phyloP scores from a whole-genome alignment of 2,797 vertebrate species.

The Menidia menidia region DNA sequence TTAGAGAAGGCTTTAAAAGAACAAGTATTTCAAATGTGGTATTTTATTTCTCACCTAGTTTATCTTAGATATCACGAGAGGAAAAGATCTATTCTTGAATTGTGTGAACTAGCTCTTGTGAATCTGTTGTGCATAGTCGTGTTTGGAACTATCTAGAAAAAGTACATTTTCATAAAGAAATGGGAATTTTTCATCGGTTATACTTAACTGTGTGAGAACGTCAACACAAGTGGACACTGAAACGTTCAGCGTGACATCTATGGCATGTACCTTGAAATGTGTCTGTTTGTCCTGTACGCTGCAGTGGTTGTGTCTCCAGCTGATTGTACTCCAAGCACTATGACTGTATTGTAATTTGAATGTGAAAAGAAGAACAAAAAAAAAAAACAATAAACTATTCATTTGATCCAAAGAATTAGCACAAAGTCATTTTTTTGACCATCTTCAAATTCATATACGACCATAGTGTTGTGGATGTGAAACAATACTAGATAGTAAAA shows the following conservation, averaged over 20 bases:
- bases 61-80: conserved; percentile 30
- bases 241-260: conserved; percentile 23
- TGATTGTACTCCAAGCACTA: conserved; percentile 80
- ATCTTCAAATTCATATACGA: conserved; percentile 81
- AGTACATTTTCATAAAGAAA: conserved; percentile 23
- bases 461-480: conserved; percentile 82
- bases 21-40: conserved; percentile 30
- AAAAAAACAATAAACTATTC: conserved; percentile 74
- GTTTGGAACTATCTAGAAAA: conserved; percentile 20
- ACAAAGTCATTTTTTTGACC: conserved; percentile 76
- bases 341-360: conserved; percentile 86
- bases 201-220: conserved; percentile 23
- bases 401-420: conserved; percentile 74
- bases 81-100: conserved; percentile 22
- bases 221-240: conserved; percentile 21
- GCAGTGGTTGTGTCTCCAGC: conserved; percentile 50
- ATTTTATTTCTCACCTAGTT: conserved; percentile 66
- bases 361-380: conserved; percentile 65
- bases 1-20: conserved; percentile 33
- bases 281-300: conserved; percentile 51
- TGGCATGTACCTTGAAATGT: conserved; percentile 49
- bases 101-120: conserved; percentile 23
- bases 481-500: conserved; percentile 19
- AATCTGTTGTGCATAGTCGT: conserved; percentile 24
- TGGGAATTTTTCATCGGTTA: conserved; percentile 4